These are phyloP conservation scores for Unio delphinus DNA, from an alignment of 2,888 invertebrate species.

Conservation along the genomic window DNA sequence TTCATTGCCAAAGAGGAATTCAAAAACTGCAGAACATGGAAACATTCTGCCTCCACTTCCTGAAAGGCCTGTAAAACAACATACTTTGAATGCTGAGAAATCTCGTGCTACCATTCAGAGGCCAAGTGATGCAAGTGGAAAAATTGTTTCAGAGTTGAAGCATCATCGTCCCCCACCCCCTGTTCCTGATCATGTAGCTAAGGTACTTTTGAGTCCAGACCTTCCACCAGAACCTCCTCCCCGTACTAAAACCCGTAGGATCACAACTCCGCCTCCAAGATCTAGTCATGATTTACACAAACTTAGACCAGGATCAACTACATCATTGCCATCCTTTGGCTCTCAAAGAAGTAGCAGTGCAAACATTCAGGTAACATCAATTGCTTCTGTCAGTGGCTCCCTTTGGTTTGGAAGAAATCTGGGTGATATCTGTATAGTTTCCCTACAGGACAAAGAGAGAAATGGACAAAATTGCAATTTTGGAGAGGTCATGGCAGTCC, in stretches of 20 bases:
- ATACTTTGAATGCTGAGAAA: neutral
- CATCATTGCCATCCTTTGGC: slow-evolving; percentile 6
- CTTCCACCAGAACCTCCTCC: slow-evolving; percentile 11
- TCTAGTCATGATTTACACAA: neutral
- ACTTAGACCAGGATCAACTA: neutral
- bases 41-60: too few species aligned
- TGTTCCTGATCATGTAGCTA: too few species aligned
- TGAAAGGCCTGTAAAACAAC: slow-evolving; percentile 1
- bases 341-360: neutral
- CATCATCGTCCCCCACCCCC: neutral
- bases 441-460: too few species aligned
- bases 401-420: slow-evolving; percentile 55
- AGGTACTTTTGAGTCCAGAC: neutral
- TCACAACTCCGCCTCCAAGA: neutral
- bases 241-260: neutral
- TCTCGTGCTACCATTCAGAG: neutral
- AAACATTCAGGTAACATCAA: slow-evolving; percentile 24
- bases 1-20: too few species aligned
- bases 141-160: neutral
- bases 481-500: too few species aligned
- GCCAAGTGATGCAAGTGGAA: neutral
- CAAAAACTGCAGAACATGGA: too few species aligned
- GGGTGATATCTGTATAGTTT: slow-evolving; percentile 46
- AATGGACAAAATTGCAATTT: too few species aligned
- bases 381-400: slow-evolving; percentile 39